Evolutionary conservation across 2,113 vertebrate species (phyloP).

Genomic region (Coturnix japonica): DNA sequence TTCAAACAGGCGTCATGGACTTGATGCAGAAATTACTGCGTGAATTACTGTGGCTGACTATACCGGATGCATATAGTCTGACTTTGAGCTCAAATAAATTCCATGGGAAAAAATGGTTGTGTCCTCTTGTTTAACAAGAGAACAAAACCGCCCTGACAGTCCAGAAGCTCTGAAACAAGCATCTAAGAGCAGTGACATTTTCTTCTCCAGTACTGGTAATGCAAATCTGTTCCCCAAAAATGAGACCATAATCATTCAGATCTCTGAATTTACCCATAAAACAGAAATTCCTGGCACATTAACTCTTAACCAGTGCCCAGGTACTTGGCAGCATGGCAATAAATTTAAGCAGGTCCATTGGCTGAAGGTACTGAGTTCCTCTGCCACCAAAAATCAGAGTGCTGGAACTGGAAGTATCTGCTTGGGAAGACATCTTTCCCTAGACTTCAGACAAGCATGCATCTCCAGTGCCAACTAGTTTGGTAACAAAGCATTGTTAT

Average conservation of each 20-base stretch:
- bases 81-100: neutral
- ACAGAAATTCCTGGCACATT: neutral
- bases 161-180: neutral
- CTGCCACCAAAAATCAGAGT: neutral
- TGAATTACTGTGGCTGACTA: neutral
- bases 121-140: neutral
- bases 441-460: fast-evolving
- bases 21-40: neutral
- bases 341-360: neutral
- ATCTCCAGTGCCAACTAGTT: neutral
- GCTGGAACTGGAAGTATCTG: fast-evolving
- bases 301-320: neutral
- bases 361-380: neutral
- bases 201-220: neutral
- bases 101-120: neutral
- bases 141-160: neutral
- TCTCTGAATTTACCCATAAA: neutral
- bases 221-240: fast-evolving
- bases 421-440: fast-evolving
- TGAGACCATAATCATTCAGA: neutral
- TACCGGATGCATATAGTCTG: neutral
- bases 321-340: neutral
- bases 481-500: neutral
- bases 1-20: fast-evolving
- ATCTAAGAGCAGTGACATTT: neutral